These are phyloP conservation scores for Glaucidium brasilianum DNA, from an alignment of 2,113 vertebrate species.

Conservation along the genomic window DNA sequence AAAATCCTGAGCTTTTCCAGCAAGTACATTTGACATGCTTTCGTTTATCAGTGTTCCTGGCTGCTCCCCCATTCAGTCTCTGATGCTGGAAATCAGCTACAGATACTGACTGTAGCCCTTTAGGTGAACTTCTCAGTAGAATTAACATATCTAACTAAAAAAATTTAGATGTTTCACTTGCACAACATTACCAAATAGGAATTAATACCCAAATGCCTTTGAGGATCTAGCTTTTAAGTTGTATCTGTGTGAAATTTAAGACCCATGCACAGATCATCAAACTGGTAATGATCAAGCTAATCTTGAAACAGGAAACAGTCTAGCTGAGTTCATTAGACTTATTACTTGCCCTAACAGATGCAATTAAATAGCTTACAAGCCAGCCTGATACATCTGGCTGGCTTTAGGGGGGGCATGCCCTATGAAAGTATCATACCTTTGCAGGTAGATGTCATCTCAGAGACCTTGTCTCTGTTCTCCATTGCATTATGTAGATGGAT, in stretches of 20 bases:
- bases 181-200: not conserved
- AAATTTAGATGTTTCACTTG: not conserved
- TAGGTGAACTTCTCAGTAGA: not conserved
- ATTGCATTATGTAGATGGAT: not conserved
- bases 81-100: not conserved
- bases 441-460: not conserved
- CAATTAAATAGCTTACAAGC: not conserved
- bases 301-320: not conserved
- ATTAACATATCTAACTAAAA: not conserved
- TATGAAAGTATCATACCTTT: not conserved
- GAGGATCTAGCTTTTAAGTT: not conserved
- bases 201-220: not conserved
- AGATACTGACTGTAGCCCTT: not conserved
- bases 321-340: not conserved
- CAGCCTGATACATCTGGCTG: not conserved
- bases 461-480: not conserved
- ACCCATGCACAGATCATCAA: not conserved
- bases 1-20: not conserved
- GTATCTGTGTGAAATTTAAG: not conserved
- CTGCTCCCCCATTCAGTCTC: not conserved
- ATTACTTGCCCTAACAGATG: not conserved
- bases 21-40: not conserved
- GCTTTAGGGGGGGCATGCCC: not conserved
- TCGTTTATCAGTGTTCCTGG: not conserved
- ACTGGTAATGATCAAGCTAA: not conserved